These are phyloP conservation scores for Thaleichthys pacificus DNA, from an alignment of 2,797 vertebrate species.

Conservation along the genomic window DNA sequence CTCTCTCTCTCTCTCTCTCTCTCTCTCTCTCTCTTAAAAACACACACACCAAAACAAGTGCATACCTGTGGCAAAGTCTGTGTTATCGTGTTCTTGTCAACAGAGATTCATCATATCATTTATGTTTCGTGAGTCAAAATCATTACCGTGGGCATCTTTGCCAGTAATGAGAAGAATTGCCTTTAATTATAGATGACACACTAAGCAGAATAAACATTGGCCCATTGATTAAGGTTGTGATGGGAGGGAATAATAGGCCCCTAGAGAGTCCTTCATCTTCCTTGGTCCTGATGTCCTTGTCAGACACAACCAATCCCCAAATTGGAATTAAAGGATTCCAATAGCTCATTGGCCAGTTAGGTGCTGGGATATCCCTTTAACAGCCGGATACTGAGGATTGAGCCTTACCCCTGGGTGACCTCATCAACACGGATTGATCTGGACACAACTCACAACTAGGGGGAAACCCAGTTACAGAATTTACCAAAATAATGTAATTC, in stretches of 20 bases:
- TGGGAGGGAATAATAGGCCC: constrained; percentile 71
- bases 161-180: constrained; percentile 69
- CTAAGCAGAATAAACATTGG: constrained; percentile 77
- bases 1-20: too few relatives aligned
- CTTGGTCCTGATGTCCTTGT: constrained; percentile 68
- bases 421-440: neutral
- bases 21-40: neutral
- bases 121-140: constrained; percentile 74
- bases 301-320: constrained; percentile 70
- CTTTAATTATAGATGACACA: constrained; percentile 77
- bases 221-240: constrained; percentile 73
- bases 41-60: constrained; percentile 40
- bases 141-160: constrained; percentile 63
- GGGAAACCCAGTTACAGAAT: too few relatives aligned
- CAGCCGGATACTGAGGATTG: constrained; percentile 55
- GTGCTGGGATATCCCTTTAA: constrained; percentile 59
- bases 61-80: constrained; percentile 44
- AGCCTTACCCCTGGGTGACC: neutral
- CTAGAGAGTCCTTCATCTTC: constrained; percentile 70
- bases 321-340: constrained; percentile 76
- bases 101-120: constrained; percentile 61
- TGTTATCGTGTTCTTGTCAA: constrained; percentile 51
- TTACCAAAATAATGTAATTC: too few relatives aligned
- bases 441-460: neutral
- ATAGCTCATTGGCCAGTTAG: constrained; percentile 69